Conservation (phyloP, 1,140 invertebrate genomes). For the Drosophila busckii region DNA sequence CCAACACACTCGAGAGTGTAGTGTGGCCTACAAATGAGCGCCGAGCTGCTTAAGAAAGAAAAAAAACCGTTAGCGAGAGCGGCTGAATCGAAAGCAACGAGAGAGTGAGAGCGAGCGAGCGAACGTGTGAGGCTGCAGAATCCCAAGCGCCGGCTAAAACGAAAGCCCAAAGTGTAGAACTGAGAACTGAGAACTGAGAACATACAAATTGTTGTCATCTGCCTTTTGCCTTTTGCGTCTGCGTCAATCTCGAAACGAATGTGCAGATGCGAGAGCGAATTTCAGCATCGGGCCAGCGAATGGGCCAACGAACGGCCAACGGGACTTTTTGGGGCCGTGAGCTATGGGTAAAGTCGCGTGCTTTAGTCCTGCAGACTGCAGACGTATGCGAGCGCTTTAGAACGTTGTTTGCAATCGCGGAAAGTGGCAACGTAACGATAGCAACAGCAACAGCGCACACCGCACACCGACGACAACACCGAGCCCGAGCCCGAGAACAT, state of each 20-base stretch:
- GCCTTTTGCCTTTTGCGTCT: too few species aligned
- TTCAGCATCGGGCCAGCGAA: too few species aligned
- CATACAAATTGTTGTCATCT: too few species aligned
- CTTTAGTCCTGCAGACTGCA: slow-evolving; percentile 59
- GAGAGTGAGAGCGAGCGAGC: not conserved
- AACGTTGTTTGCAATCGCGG: slow-evolving; percentile 72
- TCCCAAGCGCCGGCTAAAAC: too few species aligned
- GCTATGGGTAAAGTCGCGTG: slow-evolving; percentile 29
- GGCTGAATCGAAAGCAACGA: slow-evolving; percentile 14
- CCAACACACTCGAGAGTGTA: slow-evolving; percentile 13
- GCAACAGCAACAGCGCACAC: slow-evolving; percentile 19
- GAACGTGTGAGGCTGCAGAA: not conserved
- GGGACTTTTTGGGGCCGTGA: slow-evolving; percentile 7
- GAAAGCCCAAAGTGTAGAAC: too few species aligned
- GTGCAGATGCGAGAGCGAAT: too few species aligned
- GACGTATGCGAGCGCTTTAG: slow-evolving; percentile 71
- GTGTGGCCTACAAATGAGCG: slow-evolving; percentile 40
- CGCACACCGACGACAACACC: too few species aligned
- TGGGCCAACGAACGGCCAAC: too few species aligned
- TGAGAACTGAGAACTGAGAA: not conserved
- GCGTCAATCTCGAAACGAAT: too few species aligned
- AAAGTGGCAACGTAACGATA: slow-evolving; percentile 60
- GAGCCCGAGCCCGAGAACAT: too few species aligned
- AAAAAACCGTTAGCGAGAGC: not conserved
- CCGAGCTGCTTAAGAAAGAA: slow-evolving; percentile 22